These are phyloP conservation scores for Oryzias melastigma DNA, from an alignment of 2,113 vertebrate species.

Conservation along the genomic window DNA sequence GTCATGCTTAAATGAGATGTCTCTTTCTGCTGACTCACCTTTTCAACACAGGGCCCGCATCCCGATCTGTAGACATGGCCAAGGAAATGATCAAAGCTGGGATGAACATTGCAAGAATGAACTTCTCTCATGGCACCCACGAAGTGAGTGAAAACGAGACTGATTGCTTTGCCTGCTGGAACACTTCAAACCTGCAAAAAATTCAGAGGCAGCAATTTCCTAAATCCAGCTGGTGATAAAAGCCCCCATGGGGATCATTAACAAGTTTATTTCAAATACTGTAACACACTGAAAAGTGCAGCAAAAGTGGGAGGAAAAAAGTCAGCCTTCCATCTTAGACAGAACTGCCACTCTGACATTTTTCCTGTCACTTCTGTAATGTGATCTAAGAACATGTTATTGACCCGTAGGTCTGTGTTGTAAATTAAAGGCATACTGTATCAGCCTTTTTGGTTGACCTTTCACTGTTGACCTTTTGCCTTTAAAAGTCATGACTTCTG, in stretches of 20 bases:
- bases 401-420: slow-evolving; percentile 30
- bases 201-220: not conserved
- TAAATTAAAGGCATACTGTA: slow-evolving; percentile 14
- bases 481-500: slow-evolving; percentile 69
- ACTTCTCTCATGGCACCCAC: slow-evolving; percentile 97
- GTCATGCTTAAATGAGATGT: not conserved
- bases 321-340: slow-evolving; percentile 37
- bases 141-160: slow-evolving; percentile 79
- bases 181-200: not conserved
- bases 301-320: not conserved
- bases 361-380: slow-evolving; percentile 56
- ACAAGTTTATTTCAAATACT: too few relatives aligned
- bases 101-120: slow-evolving; percentile 97
- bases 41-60: slow-evolving; percentile 84
- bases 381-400: slow-evolving; percentile 47
- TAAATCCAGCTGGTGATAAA: too few relatives aligned
- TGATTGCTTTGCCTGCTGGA: not conserved
- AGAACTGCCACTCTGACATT: slow-evolving; percentile 48
- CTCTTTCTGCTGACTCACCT: not conserved
- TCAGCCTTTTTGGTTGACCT: slow-evolving; percentile 28
- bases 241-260: too few relatives aligned
- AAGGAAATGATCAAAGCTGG: slow-evolving; percentile 98
- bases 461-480: slow-evolving; percentile 57
- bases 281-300: too few relatives aligned
- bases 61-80: slow-evolving; percentile 85